Conservation (phyloP, 2,797 vertebrate species). For the Phataginus tetradactyla region DNA sequence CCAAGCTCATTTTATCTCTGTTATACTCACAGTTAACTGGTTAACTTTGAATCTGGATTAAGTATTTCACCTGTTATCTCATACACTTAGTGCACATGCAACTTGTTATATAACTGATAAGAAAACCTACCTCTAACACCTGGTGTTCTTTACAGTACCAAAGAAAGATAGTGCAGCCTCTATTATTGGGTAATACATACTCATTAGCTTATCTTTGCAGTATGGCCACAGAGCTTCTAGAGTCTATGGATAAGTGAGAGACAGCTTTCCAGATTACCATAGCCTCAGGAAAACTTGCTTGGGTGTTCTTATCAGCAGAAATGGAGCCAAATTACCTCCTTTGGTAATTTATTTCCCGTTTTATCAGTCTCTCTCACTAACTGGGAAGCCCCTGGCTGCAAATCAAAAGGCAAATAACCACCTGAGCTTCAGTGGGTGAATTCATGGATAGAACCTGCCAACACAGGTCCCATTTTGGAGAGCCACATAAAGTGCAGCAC, state of each 20-base stretch:
- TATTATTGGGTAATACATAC: background rate
- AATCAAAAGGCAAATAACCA: slow-evolving; percentile 33
- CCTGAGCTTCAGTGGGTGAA: background rate
- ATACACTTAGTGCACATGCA: background rate
- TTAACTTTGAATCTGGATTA: slow-evolving; percentile 42
- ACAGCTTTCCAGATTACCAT: background rate
- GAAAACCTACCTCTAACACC: slow-evolving; percentile 12
- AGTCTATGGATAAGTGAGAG: background rate
- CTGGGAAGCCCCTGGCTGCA: slow-evolving; percentile 53
- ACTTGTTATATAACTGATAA: slow-evolving; percentile 1
- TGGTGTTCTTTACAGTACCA: slow-evolving; percentile 29
- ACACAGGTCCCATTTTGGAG: background rate
- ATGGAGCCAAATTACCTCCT: slow-evolving; percentile 22
- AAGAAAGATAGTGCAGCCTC: background rate
- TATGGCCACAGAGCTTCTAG: background rate
- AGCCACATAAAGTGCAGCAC: background rate
- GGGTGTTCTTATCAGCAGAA: slow-evolving; percentile 2
- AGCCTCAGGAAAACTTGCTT: slow-evolving; percentile 41
- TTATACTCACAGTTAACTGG: background rate
- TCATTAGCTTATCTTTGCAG: slow-evolving; percentile 54
- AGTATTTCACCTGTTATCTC: slow-evolving; percentile 13
- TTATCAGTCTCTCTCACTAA: background rate
- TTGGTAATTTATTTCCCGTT: background rate
- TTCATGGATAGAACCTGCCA: background rate
- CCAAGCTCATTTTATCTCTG: background rate